phyloP scores from a whole-genome alignment of 2,888 invertebrate species.

The Stenodera caucasica region DNA sequence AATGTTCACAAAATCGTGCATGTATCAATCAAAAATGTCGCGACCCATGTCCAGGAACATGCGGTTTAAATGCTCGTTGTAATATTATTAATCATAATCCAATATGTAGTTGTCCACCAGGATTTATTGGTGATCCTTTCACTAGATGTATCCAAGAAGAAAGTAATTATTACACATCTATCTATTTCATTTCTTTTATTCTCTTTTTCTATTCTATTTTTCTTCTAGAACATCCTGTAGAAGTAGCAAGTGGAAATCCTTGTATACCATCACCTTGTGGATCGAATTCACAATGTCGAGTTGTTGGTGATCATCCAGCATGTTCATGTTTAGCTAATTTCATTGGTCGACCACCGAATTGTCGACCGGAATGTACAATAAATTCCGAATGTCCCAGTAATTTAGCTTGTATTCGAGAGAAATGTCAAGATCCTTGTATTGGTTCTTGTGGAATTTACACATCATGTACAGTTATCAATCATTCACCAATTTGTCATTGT shows the following conservation, averaged over 20 bases:
- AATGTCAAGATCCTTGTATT: conserved; percentile 80
- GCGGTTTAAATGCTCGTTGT: conserved; percentile 79
- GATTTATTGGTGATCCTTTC: conserved; percentile 81
- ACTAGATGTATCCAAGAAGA: conserved; percentile 69
- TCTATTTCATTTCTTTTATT: conserved; percentile 30
- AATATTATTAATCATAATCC: conserved; percentile 85
- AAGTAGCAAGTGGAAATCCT: conserved; percentile 67
- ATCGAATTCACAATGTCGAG: conserved; percentile 79
- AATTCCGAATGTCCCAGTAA: conserved; percentile 84
- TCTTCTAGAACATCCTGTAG: conserved; percentile 58
- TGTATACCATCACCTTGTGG: conserved; percentile 85
- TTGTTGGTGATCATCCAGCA: conserved; percentile 73
- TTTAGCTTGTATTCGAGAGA: conserved; percentile 79
- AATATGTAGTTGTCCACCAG: conserved; percentile 77
- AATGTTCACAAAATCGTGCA: conserved; percentile 78
- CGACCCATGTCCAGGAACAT: conserved; percentile 82
- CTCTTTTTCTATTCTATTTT: conserved; percentile 23
- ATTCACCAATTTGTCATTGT: conserved; percentile 83
- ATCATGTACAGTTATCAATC: conserved; percentile 78
- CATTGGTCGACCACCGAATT: conserved; percentile 81
- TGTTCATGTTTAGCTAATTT: conserved; percentile 80
- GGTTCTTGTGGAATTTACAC: conserved; percentile 82
- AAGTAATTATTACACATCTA: conserved; percentile 59
- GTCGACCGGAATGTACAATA: conserved; percentile 82
- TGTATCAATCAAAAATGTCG: conserved; percentile 79